Conservation (phyloP, 2,797 vertebrate genomes). For the Poecilia picta region DNA sequence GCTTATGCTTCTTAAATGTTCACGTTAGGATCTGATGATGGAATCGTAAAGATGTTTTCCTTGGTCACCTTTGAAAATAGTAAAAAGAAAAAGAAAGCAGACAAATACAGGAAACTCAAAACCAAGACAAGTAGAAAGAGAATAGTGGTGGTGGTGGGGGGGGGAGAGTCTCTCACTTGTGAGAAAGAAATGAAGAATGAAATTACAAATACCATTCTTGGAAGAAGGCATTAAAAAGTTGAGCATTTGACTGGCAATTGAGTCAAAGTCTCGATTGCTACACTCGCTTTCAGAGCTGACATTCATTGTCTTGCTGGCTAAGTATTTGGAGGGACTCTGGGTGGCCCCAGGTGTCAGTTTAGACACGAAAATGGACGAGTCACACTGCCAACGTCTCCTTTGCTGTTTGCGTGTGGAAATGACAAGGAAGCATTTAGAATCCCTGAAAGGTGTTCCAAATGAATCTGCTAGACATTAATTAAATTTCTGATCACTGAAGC, state of each 20-base stretch:
- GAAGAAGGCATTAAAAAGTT: slow-evolving; percentile 27
- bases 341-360: slow-evolving; percentile 74
- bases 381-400: slow-evolving; percentile 61
- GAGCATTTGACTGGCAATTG: slow-evolving; percentile 49
- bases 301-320: slow-evolving; percentile 44
- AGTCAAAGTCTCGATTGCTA: slow-evolving; percentile 46
- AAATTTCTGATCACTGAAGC: slow-evolving; percentile 34
- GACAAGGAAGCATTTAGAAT: slow-evolving; percentile 63
- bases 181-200: slow-evolving; percentile 45
- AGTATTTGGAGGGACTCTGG: slow-evolving; percentile 57
- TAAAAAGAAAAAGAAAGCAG: background rate
- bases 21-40: slow-evolving; percentile 58
- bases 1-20: slow-evolving; percentile 60
- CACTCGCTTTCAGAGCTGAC: slow-evolving; percentile 51
- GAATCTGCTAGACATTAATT: slow-evolving; percentile 53
- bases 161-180: background rate
- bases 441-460: slow-evolving; percentile 59
- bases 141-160: background rate
- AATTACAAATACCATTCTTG: slow-evolving; percentile 44
- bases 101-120: slow-evolving; percentile 10
- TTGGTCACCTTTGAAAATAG: slow-evolving; percentile 44
- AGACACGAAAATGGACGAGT: slow-evolving; percentile 70
- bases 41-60: slow-evolving; percentile 16
- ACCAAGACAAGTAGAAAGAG: slow-evolving; percentile 6
- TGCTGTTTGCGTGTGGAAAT: slow-evolving; percentile 46